Evolutionary conservation across 2,888 invertebrate species (phyloP), one percentile per base, ranked within the genome.

Genomic region (Acanthococcus lagerstroemiae): DNA sequence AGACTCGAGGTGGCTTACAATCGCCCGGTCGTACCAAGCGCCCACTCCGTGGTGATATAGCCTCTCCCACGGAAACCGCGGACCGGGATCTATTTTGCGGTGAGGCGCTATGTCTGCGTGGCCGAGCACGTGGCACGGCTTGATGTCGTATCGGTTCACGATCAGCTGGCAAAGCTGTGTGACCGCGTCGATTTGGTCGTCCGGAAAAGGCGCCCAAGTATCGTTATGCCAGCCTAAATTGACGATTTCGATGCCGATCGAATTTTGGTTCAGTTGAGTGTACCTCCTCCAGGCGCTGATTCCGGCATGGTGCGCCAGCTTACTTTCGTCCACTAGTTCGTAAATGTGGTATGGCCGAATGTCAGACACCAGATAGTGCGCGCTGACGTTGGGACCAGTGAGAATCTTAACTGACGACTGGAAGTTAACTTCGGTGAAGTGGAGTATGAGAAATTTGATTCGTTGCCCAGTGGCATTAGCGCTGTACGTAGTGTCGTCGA

Each of bases 181-280:
- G 6, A 19, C 6, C 4, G 21, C 7, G 6, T 6, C 4, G 4
- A 54, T 54, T 54, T 54, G 54, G 6, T 54, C 22, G 19, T 54
- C 21, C 5, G 19, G 4, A 21, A 19, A 21, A 6, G 9, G 21
- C 19, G n/a, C n/a, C 54, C 50, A 50, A 3, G 5, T 19, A 5
- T 21, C 5, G 3, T 21, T 5, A 21, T 21, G 21, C 19, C 19
- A 50, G 7, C 54, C 54, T 19, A 22, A 15, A 54, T 54, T 54
- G 54, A 54, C 54, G 4, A 54, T 54, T 19, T 54, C 54, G 21
- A 54, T 24, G 21, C 54, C 54, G 24, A 54, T 54, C 5, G 54
- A 54, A 4, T 4, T 21, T 22, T 54, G 22, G 15, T 54, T 54
- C 15, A 54, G 7, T 22, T 54, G 19, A 54, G 4, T 21, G 6